phyloP scores from a whole-genome alignment of 2,113 vertebrate species.

The Cyprinodon variegatus region DNA sequence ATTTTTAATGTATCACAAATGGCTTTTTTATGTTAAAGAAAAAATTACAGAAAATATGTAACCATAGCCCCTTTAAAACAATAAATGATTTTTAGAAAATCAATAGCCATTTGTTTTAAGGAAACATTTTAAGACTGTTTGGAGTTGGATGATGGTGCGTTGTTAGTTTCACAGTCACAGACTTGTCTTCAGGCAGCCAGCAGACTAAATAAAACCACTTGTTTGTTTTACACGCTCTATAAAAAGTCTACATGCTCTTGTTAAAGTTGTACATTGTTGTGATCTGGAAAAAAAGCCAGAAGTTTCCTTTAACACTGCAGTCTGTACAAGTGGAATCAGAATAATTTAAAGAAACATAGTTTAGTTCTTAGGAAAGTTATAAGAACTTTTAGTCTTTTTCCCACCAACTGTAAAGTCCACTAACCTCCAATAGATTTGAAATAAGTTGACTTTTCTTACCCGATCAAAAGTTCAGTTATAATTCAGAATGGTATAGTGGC shows the following conservation, averaged over 20 bases:
- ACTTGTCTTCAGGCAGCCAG: background rate
- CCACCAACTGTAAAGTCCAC: background rate
- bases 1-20: too few species aligned
- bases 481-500: background rate
- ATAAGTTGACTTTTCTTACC: background rate
- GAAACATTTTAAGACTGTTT: background rate
- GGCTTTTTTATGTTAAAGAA: too few species aligned
- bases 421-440: background rate
- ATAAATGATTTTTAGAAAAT: too few species aligned
- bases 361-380: background rate
- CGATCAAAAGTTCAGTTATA: background rate
- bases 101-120: too few species aligned
- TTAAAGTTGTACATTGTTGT: background rate
- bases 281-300: background rate
- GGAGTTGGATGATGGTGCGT: background rate
- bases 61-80: too few species aligned
- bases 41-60: too few species aligned
- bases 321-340: background rate
- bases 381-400: background rate
- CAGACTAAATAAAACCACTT: conserved; percentile 5
- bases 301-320: background rate
- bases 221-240: background rate
- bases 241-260: background rate
- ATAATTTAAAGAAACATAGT: background rate
- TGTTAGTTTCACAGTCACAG: background rate